These are phyloP conservation scores for Phorcus lineatus DNA, from an alignment of 2,888 invertebrate species.

Conservation along the genomic window DNA sequence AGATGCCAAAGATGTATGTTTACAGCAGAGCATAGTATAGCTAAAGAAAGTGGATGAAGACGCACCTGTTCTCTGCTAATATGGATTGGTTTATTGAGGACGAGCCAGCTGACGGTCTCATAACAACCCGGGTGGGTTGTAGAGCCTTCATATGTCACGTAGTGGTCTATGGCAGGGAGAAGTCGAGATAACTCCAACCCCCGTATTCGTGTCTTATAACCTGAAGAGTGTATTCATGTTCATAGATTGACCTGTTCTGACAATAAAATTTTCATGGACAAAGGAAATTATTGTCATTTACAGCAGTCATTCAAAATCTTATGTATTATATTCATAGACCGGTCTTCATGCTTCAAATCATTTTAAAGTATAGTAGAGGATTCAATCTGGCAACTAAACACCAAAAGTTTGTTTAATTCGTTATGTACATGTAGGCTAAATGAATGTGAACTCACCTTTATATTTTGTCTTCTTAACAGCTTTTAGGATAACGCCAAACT, in stretches of 20 bases:
- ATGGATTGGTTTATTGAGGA: slow-evolving; percentile 97
- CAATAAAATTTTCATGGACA: too few species aligned
- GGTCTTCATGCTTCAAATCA: too few species aligned
- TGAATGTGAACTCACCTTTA: slow-evolving; percentile 51
- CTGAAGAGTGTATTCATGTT: slow-evolving; percentile 42
- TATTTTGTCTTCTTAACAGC: slow-evolving; percentile 52
- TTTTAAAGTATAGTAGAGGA: too few species aligned
- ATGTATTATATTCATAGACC: too few species aligned
- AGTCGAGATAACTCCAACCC: slow-evolving; percentile 74
- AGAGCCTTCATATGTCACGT: slow-evolving; percentile 98
- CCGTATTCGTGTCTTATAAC: slow-evolving; percentile 49
- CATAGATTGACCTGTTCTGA: background rate
- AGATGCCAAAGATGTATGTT: background rate
- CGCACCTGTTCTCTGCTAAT: slow-evolving; percentile 95
- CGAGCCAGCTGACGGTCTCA: slow-evolving; percentile 99
- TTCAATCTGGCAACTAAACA: too few species aligned
- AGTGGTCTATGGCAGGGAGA: slow-evolving; percentile 91
- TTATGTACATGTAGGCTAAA: background rate
- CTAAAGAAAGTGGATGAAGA: background rate
- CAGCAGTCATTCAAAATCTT: too few species aligned
- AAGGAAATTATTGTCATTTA: too few species aligned
- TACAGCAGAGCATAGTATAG: background rate
- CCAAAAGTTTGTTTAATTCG: too few species aligned
- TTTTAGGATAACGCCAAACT: slow-evolving; percentile 53
- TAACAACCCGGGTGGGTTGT: slow-evolving; percentile 97